A percentile compares a stretch with the other conserved stretches of the same genome.
Conservation (phyloP, 2,888 invertebrate species). For the Aphelenchoides bicaudatus region DNA sequence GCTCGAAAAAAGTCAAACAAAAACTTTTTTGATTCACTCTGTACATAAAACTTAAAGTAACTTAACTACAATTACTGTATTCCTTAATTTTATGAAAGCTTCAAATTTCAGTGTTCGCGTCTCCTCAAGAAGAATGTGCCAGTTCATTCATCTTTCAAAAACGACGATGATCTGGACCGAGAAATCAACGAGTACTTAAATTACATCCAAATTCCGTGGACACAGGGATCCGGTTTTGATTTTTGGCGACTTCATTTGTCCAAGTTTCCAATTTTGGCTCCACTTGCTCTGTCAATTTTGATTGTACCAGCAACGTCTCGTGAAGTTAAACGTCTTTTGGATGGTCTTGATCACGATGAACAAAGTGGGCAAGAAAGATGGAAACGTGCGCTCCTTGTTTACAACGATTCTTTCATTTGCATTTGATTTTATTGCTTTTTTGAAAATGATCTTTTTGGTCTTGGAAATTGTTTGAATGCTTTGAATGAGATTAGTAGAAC, state of each 20-base stretch:
- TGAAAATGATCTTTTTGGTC: no score
- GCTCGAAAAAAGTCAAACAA: no score
- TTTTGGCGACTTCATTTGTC: background rate
- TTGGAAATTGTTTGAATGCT: no score
- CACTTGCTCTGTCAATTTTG: background rate
- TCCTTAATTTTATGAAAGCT: no score
- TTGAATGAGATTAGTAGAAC: no score
- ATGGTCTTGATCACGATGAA: background rate
- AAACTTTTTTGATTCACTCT: no score
- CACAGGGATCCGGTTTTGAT: background rate
- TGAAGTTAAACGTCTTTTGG: background rate
- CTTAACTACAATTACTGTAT: no score
- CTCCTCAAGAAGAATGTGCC: slow-evolving; percentile 2
- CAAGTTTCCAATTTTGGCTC: background rate
- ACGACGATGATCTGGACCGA: slow-evolving; percentile 1
- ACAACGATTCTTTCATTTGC: slow-evolving; percentile 6
- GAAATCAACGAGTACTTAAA: slow-evolving; percentile 2
- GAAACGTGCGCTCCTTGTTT: slow-evolving; percentile 7
- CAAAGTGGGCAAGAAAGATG: slow-evolving; percentile 1
- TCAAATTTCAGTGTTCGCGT: background rate
- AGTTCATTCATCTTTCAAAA: background rate
- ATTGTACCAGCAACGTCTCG: background rate
- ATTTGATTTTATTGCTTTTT: no score
- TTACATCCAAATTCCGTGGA: background rate
- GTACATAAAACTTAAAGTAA: no score